These are phyloP conservation scores for Erinaceus europaeus DNA, from an alignment of 2,113 vertebrate genomes.

Conservation along the genomic window DNA sequence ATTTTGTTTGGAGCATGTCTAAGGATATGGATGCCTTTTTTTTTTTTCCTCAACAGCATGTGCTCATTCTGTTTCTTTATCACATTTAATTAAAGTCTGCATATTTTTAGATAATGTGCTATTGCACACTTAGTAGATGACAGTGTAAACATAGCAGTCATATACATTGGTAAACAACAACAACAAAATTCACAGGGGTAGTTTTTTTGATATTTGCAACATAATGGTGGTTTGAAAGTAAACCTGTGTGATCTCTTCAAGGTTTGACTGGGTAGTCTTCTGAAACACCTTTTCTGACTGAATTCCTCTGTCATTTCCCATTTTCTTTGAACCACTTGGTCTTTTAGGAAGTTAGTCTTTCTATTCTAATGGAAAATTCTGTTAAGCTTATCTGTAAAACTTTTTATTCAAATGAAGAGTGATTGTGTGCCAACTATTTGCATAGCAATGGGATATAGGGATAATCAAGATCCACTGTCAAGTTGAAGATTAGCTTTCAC, in stretches of 20 bases:
- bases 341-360: neutral
- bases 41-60: neutral
- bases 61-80: too few species aligned
- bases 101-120: too few species aligned
- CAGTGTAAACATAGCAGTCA: too few species aligned
- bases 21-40: neutral
- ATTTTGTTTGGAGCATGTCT: neutral
- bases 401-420: neutral
- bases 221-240: too few species aligned
- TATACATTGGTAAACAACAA: too few species aligned
- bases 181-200: too few species aligned
- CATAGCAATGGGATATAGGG: neutral
- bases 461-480: neutral
- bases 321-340: neutral
- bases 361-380: neutral
- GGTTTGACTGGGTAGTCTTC: neutral
- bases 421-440: neutral
- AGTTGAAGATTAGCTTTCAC: neutral
- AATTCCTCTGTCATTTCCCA: neutral
- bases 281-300: neutral
- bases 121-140: too few species aligned
- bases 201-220: too few species aligned
- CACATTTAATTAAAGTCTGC: too few species aligned
- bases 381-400: neutral
- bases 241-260: too few species aligned